Conservation (phyloP, 2,797 vertebrate genomes). For the Arremon brunneinucha region DNA sequence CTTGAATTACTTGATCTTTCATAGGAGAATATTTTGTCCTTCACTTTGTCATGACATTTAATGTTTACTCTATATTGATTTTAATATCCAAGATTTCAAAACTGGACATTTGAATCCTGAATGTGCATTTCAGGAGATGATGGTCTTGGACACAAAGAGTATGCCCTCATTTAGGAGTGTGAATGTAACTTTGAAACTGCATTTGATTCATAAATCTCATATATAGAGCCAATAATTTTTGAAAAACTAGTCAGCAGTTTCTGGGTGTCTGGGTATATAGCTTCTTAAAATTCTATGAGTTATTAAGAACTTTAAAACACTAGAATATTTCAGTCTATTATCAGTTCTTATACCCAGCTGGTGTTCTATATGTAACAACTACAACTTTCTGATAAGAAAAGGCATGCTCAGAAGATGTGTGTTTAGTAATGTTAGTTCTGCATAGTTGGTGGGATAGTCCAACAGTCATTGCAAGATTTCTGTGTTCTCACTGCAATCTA, state of each 20-base stretch:
- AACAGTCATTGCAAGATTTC: background rate
- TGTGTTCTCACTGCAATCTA: background rate
- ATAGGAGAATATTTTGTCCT: background rate
- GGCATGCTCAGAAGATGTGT: background rate
- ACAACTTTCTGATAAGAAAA: background rate
- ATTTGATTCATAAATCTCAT: background rate
- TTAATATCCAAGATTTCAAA: background rate
- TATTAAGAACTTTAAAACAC: background rate
- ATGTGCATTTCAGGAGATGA: background rate
- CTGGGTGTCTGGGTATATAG: background rate
- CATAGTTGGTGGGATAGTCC: background rate
- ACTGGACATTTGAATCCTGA: background rate
- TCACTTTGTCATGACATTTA: background rate
- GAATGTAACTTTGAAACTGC: background rate
- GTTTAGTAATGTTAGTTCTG: background rate
- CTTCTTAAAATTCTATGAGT: background rate
- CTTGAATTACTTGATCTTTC: background rate
- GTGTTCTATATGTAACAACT: background rate
- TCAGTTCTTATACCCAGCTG: background rate
- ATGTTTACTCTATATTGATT: background rate
- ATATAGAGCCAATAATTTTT: background rate
- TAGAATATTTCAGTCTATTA: background rate
- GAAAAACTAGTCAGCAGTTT: background rate
- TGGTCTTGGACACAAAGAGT: background rate
- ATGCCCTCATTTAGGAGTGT: background rate